A percentile compares a stretch with the other conserved stretches of the same genome.
Evolutionary conservation across 2,113 vertebrate genomes (phyloP).

Genomic region (Andinoacara biseriatus): DNA sequence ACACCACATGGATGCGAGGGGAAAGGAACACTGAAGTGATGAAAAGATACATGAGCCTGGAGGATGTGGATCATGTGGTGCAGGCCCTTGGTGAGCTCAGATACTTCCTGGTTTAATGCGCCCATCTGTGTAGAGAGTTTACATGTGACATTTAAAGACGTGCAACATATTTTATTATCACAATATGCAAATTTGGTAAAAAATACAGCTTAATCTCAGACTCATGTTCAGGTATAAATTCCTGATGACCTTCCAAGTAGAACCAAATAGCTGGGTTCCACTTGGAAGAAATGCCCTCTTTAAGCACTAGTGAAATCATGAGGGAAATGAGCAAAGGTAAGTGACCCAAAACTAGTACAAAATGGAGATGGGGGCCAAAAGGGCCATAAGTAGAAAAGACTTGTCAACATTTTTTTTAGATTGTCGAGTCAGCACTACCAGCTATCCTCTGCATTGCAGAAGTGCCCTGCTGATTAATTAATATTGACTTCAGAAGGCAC

Average conservation of each 20-base stretch:
- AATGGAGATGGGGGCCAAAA: constrained; percentile 4
- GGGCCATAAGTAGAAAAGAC: constrained; percentile 13
- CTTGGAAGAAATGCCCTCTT: constrained; percentile 10
- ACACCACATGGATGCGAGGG: constrained; percentile 60
- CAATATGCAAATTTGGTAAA: background rate
- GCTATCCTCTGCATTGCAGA: constrained; percentile 70
- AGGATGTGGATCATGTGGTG: constrained; percentile 89
- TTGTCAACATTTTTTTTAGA: constrained; percentile 25
- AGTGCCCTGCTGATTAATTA: constrained; percentile 73
- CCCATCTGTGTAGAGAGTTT: constrained; percentile 81
- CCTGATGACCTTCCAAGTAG: constrained; percentile 12
- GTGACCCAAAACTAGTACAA: constrained; percentile 32
- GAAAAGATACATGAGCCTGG: constrained; percentile 77
- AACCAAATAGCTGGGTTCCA: constrained; percentile 14
- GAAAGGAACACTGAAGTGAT: constrained; percentile 64
- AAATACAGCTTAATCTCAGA: constrained; percentile 11
- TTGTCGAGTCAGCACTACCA: constrained; percentile 65
- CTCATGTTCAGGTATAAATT: background rate
- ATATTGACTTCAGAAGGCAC: constrained; percentile 56
- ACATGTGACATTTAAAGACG: background rate
- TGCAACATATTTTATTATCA: background rate
- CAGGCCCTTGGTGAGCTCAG: constrained; percentile 88
- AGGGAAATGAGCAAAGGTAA: background rate
- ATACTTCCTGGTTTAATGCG: constrained; percentile 89
- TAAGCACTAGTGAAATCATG: background rate